Evolutionary conservation across 2,113 vertebrate genomes (phyloP).

Genomic region (Thryonomys swinderianus): DNA sequence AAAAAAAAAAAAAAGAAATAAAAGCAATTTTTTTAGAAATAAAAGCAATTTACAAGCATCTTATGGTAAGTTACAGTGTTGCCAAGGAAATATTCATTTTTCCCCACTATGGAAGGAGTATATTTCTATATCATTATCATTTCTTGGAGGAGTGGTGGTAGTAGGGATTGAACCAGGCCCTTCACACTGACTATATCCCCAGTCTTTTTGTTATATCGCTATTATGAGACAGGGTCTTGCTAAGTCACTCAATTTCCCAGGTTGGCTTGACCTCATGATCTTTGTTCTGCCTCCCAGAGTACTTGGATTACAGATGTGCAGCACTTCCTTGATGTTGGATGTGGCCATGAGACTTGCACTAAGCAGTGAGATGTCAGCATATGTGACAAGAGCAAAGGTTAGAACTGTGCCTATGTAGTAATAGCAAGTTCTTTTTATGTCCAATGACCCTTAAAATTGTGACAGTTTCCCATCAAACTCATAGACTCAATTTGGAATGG

Average conservation of each 20-base stretch:
- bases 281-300: too few relatives aligned
- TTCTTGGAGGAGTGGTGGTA: too few relatives aligned
- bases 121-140: neutral
- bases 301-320: too few relatives aligned
- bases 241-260: too few relatives aligned
- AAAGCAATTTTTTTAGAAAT: constrained; percentile 8
- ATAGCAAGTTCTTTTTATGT: neutral
- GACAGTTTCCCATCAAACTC: constrained; percentile 12
- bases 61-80: neutral
- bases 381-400: neutral
- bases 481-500: neutral
- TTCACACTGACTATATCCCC: too few relatives aligned
- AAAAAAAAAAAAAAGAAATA: too few relatives aligned
- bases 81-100: neutral
- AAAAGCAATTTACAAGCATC: neutral
- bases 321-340: neutral
- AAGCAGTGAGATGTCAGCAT: neutral
- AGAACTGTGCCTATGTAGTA: neutral
- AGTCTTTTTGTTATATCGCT: too few relatives aligned
- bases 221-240: too few relatives aligned
- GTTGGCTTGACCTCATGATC: too few relatives aligned
- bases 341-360: neutral
- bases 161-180: too few relatives aligned
- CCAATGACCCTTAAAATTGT: neutral
- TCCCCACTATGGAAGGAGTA: neutral